Evolutionary conservation across 1,140 invertebrate species (phyloP).

Genomic region (Eciton burchellii): DNA sequence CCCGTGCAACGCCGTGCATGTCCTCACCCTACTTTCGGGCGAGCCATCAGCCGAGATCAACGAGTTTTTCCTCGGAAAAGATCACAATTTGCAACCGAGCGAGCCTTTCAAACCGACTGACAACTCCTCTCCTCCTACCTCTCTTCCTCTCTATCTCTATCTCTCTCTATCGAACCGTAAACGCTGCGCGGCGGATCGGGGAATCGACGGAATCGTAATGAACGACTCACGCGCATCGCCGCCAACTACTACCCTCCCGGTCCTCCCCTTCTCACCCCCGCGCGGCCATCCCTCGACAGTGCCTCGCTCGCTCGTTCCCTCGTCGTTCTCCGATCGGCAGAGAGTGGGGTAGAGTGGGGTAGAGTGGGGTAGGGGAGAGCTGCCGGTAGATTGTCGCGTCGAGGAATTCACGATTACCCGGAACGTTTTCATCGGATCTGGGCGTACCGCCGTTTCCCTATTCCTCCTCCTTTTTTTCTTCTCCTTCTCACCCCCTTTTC

Average conservation of each 20-base stretch:
- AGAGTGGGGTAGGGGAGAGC: too few relatives aligned
- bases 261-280: background rate
- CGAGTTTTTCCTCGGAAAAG: conserved; percentile 54
- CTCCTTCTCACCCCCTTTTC: conserved; percentile 20
- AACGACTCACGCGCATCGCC: conserved; percentile 54
- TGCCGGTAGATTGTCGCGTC: conserved; percentile 53
- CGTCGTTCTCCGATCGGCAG: background rate
- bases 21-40: conserved; percentile 20
- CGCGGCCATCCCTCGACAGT: conserved; percentile 22
- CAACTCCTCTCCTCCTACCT: conserved; percentile 31
- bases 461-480: conserved; percentile 8
- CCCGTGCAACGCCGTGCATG: background rate
- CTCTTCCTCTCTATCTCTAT: background rate
- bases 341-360: too few relatives aligned
- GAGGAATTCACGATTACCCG: conserved; percentile 59
- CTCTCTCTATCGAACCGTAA: conserved; percentile 54
- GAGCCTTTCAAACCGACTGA: conserved; percentile 63
- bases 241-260: background rate
- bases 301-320: conserved; percentile 3
- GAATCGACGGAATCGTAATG: conserved; percentile 65
- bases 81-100: conserved; percentile 64
- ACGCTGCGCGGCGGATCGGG: conserved; percentile 49
- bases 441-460: conserved; percentile 32
- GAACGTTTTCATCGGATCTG: conserved; percentile 62
- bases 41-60: conserved; percentile 44